Percentiles rank a stretch among this genome's conserved stretches.
Conservation (phyloP, 2,113 vertebrate species). For the Atlantisia rogersi region DNA sequence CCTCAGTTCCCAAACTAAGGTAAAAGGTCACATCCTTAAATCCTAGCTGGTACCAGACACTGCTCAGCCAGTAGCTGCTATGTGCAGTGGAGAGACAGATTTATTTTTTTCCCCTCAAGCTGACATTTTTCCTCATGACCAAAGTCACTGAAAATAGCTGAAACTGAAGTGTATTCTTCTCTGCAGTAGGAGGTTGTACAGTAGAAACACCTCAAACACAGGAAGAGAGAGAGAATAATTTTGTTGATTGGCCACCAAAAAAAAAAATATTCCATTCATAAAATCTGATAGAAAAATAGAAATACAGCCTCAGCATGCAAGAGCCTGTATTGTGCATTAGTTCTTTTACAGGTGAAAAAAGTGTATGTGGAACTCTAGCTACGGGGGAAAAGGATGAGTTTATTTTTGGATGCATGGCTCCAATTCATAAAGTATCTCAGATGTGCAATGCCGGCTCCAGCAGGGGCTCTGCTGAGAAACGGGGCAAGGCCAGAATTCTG, state of each 20-base stretch:
- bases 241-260: not conserved
- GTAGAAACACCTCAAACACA: rapidly evolving
- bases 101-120: not conserved
- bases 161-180: not conserved
- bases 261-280: not conserved
- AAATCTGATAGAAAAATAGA: not conserved
- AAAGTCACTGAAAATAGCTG: not conserved
- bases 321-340: too few species aligned
- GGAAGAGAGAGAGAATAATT: not conserved
- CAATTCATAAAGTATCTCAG: not conserved
- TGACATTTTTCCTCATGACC: not conserved
- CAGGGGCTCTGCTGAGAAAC: not conserved
- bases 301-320: not conserved
- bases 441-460: not conserved
- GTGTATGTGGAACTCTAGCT: rapidly evolving
- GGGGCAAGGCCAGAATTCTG: not conserved
- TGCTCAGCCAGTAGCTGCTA: not conserved
- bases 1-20: not conserved
- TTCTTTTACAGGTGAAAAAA: not conserved
- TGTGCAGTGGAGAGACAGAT: rapidly evolving
- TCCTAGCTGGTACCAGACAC: rapidly evolving
- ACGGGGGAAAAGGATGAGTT: not conserved
- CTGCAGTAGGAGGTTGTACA: not conserved
- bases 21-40: too few species aligned
- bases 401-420: not conserved